Evolutionary conservation across 2,888 invertebrate genomes (phyloP).

Genomic region (Automeris io): DNA sequence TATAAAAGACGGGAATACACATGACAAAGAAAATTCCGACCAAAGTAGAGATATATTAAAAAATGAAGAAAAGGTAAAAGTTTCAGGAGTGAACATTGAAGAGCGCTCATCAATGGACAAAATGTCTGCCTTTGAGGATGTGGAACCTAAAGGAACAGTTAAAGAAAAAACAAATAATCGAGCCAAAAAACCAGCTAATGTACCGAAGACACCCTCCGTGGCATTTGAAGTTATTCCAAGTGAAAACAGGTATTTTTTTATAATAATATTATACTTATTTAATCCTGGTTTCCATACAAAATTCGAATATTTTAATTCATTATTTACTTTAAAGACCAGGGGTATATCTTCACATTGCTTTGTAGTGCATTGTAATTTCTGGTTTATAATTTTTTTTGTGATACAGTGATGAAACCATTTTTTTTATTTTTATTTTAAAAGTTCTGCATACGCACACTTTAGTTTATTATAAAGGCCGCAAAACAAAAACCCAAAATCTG

Average conservation of each 20-base stretch:
- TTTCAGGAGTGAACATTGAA: slow-evolving; percentile 36
- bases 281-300: too few species aligned
- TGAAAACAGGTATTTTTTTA: slow-evolving; percentile 58
- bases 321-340: too few species aligned
- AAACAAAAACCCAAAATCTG: too few species aligned
- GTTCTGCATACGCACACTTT: too few species aligned
- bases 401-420: too few species aligned
- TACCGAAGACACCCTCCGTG: slow-evolving; percentile 61
- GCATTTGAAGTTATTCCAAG: slow-evolving; percentile 70
- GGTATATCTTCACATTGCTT: too few species aligned
- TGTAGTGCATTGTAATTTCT: too few species aligned
- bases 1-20: slow-evolving; percentile 15
- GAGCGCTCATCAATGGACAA: slow-evolving; percentile 51
- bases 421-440: too few species aligned
- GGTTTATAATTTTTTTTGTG: too few species aligned
- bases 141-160: slow-evolving; percentile 30
- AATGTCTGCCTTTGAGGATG: slow-evolving; percentile 37
- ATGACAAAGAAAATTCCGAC: slow-evolving; percentile 15
- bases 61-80: slow-evolving; percentile 33
- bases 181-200: slow-evolving; percentile 35
- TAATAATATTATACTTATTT: background rate
- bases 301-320: background rate
- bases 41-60: too few species aligned
- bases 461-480: too few species aligned
- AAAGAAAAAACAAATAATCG: slow-evolving; percentile 27